These are phyloP conservation scores for Basileuterus tristriatus DNA, from an alignment of 2,797 vertebrate species.

Conservation along the genomic window DNA sequence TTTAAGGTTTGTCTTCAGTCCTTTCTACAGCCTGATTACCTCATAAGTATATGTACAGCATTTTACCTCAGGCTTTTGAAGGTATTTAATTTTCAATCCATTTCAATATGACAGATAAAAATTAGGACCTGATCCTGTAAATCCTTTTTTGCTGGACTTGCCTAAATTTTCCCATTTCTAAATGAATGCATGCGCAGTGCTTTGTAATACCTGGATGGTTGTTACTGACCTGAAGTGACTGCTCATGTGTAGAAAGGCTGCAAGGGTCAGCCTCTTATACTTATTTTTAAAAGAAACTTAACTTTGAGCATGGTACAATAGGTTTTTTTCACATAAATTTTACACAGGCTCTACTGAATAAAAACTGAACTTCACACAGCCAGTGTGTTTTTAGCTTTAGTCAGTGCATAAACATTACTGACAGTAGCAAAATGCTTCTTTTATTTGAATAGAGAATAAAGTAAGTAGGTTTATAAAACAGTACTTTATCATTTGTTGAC, in stretches of 20 bases:
- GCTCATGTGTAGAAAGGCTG: background rate
- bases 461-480: constrained; percentile 13
- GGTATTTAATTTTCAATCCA: background rate
- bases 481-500: background rate
- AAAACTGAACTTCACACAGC: background rate
- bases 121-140: background rate
- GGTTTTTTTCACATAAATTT: background rate
- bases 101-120: constrained; percentile 16
- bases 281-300: background rate
- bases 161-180: background rate
- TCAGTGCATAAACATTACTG: background rate
- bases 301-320: background rate
- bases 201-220: background rate
- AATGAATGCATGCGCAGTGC: background rate
- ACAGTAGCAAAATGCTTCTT: background rate
- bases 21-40: background rate
- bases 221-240: background rate
- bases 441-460: constrained; percentile 27
- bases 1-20: background rate
- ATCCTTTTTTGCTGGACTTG: background rate
- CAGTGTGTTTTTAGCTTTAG: background rate
- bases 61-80: background rate
- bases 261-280: background rate
- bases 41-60: background rate
- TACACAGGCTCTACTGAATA: background rate